Evolutionary conservation across 2,888 invertebrate genomes (phyloP).

Genomic region (Orthonevra nobilis): DNA sequence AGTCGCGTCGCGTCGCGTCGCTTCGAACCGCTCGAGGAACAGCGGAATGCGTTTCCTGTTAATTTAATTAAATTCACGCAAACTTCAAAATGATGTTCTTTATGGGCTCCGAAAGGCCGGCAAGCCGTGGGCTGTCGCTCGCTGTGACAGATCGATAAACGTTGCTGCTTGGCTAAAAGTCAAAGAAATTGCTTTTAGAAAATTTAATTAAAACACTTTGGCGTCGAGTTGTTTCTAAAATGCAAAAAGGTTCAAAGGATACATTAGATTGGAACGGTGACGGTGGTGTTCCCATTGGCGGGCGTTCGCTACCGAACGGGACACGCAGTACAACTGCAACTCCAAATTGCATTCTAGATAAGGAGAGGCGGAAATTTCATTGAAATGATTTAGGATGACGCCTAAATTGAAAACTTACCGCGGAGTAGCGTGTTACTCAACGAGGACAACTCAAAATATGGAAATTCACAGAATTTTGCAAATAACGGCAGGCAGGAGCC

Average conservation of each 20-base stretch:
- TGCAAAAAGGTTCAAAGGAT: too few relatives aligned
- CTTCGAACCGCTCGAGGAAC: neutral
- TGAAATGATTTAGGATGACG: slow-evolving; percentile 51
- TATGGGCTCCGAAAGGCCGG: slow-evolving; percentile 17
- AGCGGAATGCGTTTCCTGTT: slow-evolving; percentile 60
- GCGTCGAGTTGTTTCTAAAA: too few relatives aligned
- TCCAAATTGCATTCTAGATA: slow-evolving; percentile 6
- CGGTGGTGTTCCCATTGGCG: neutral
- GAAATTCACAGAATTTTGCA: too few relatives aligned
- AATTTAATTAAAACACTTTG: slow-evolving; percentile 62
- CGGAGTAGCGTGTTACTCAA: too few relatives aligned
- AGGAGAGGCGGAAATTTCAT: slow-evolving; percentile 49
- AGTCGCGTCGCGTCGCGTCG: neutral
- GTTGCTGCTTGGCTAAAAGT: slow-evolving; percentile 32
- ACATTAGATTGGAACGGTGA: too few relatives aligned
- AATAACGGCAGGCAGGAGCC: too few relatives aligned
- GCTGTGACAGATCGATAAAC: slow-evolving; percentile 10
- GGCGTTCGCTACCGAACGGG: too few relatives aligned
- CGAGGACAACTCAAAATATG: too few relatives aligned
- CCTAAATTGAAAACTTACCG: slow-evolving; percentile 34
- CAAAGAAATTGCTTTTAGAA: slow-evolving; percentile 46
- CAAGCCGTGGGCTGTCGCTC: neutral
- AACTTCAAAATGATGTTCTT: slow-evolving; percentile 47
- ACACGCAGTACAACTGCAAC: slow-evolving; percentile 8
- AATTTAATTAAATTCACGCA: slow-evolving; percentile 67